Evolutionary conservation across 1,140 invertebrate genomes (phyloP).

Genomic region (Scaptomyza graminum): DNA sequence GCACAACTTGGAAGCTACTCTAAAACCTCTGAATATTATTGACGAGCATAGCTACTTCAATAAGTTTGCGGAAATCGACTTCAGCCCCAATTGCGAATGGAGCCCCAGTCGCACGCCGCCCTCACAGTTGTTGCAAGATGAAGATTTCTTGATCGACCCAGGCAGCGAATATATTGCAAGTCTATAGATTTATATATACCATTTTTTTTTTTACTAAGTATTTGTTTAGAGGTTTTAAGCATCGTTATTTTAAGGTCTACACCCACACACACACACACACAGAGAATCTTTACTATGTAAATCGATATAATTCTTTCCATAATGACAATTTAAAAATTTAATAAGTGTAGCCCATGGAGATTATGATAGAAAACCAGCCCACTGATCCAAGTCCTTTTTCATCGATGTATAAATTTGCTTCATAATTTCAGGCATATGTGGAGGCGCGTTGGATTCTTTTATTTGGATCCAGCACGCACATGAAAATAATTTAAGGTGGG

Average conservation of each 20-base stretch:
- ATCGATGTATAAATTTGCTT: conserved; percentile 41
- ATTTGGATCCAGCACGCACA: conserved; percentile 36
- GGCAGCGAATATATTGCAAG: conserved; percentile 34
- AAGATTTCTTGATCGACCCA: conserved; percentile 22
- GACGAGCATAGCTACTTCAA: conserved; percentile 50
- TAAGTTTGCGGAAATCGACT: conserved; percentile 85
- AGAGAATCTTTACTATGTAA: conserved; percentile 41
- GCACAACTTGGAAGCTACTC: conserved; percentile 15
- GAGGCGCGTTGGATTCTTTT: conserved; percentile 44
- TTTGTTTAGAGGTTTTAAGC: conserved; percentile 21
- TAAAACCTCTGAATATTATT: conserved; percentile 12
- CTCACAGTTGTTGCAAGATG: conserved; percentile 46
- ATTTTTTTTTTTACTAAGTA: conserved; percentile 34
- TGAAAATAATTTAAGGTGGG: conserved; percentile 47
- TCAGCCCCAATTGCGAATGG: conserved; percentile 84
- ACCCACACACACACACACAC: too few relatives aligned
- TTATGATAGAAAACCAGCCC: conserved; percentile 54
- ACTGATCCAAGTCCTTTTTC: conserved; percentile 32
- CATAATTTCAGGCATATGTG: conserved; percentile 51
- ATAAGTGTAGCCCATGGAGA: conserved; percentile 36
- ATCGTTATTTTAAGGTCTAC: conserved; percentile 16
- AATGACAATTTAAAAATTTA: conserved; percentile 16
- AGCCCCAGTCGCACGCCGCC: conserved; percentile 66
- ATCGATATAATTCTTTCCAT: conserved; percentile 68
- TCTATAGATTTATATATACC: conserved; percentile 41